Evolutionary conservation across 2,888 invertebrate species (phyloP), one percentile per base, ranked within the genome.

Genomic region (Lasius fuliginosus): DNA sequence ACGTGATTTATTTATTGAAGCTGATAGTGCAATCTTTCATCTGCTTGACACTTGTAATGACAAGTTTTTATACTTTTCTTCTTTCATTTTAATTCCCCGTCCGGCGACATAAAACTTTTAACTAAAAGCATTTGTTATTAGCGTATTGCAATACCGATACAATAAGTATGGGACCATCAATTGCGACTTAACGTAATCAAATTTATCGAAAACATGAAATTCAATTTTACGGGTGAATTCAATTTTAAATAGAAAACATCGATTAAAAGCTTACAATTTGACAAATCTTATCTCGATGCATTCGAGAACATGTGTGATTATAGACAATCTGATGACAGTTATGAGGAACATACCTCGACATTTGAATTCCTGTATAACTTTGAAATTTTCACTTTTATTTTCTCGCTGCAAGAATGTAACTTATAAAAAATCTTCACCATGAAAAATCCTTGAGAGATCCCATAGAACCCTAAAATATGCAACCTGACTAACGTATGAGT

Each of bases 401-500:
- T 15, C 2, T 69, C 11, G n/a, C 15, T 30, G 4, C 15, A 30
- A n/a, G 8, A 53, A 11, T 56, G 1, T 1, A 53, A 1, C 3
- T 0, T 58, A 3, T 42, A 46, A 71, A 42, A 8, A n/a, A 46
- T 58, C 33, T 18, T 42, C 18, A 27, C 9, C n/a, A n/a, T 56
- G 11, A 79, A 23, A 71, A 46, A 69, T 11, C 4, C 15, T 23
- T 40, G 3, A 69, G 12, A 42, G 56, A 30, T 33, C 12, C 53
- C 9, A 33, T 33, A 9, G 60, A 49, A 36, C 76, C 94, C 92
- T 92, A 86, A 65, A 79, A 73, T 56, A 88, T 71, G 93, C 94
- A 94, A 93, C 94, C 93, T 86, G 89, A 65, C 84, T 76, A 67
- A 71, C 94, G 74, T 27, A 40, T 82, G 58, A 86, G 94, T 81